A percentile compares a stretch with the other conserved stretches of the same genome.
Evolutionary conservation across 2,797 vertebrate genomes (phyloP).

Genomic region (Prunella strophiata): DNA sequence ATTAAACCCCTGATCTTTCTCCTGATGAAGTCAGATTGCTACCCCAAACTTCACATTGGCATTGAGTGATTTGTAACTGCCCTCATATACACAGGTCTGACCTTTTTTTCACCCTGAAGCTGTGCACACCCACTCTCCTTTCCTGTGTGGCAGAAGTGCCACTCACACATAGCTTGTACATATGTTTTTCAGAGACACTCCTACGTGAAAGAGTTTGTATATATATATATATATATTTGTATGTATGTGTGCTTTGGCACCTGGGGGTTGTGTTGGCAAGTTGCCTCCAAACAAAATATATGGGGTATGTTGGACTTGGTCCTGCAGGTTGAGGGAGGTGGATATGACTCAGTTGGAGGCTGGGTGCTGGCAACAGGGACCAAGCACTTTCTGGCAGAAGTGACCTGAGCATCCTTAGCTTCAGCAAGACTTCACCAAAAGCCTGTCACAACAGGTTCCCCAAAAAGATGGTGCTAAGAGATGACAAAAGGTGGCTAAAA

Average conservation of each 20-base stretch:
- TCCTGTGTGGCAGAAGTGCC: neutral
- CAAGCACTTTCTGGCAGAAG: neutral
- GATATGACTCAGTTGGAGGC: neutral
- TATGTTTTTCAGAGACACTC: neutral
- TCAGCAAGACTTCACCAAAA: neutral
- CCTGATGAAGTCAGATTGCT: neutral
- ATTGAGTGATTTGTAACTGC: neutral
- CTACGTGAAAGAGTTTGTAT: neutral
- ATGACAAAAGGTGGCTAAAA: neutral
- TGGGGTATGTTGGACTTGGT: neutral
- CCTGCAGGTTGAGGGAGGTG: neutral
- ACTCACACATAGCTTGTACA: neutral
- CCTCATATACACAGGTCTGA: neutral
- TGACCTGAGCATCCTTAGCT: neutral
- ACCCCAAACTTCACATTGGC: neutral
- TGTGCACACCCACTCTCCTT: neutral
- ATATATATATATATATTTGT: neutral
- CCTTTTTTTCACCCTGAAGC: neutral
- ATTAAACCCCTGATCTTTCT: neutral
- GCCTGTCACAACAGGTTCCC: neutral
- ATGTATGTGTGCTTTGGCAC: neutral
- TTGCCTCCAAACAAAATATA: neutral
- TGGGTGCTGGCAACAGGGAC: neutral
- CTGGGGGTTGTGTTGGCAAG: neutral
- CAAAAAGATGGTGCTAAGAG: fast-evolving